Conservation (phyloP, 2,888 invertebrate species). For the Sarcophaga caerulescens region DNA sequence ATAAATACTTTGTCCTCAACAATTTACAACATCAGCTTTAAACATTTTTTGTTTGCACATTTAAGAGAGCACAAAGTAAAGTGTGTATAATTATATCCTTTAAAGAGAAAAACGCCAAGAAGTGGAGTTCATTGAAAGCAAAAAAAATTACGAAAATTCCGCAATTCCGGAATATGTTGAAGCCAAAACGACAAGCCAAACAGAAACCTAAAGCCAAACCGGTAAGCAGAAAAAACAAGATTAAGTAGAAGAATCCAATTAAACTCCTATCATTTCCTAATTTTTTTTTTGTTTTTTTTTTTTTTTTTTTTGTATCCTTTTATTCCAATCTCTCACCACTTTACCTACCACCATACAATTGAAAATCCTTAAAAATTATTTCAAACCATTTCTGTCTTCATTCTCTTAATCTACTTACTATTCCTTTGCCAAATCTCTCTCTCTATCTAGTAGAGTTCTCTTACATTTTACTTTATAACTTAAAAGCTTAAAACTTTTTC, state of each 20-base stretch:
- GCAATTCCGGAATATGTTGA: constrained; percentile 79
- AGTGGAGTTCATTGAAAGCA: constrained; percentile 35
- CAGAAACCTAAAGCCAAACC: constrained; percentile 81
- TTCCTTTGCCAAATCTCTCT: not conserved
- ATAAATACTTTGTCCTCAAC: not conserved
- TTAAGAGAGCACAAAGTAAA: not conserved
- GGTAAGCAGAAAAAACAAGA: constrained; percentile 73
- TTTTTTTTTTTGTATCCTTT: not conserved
- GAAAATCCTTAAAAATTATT: not conserved
- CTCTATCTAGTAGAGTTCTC: not conserved
- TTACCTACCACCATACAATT: too few species aligned
- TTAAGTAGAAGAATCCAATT: constrained; percentile 26
- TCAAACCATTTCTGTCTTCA: not conserved
- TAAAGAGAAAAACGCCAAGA: constrained; percentile 48
- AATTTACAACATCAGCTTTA: not conserved
- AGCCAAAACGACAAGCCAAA: constrained; percentile 79
- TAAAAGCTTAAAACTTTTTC: too few species aligned
- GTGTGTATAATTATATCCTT: too few species aligned
- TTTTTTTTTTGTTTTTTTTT: constrained; percentile 19
- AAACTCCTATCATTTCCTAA: not conserved
- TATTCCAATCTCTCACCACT: too few species aligned
- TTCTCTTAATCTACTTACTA: not conserved
- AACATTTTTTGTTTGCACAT: not conserved
- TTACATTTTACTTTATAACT: not conserved
- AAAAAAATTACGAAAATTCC: constrained; percentile 70